Evolutionary conservation across 1,140 invertebrate genomes (phyloP).

Genomic region (Drosophila pandora): DNA sequence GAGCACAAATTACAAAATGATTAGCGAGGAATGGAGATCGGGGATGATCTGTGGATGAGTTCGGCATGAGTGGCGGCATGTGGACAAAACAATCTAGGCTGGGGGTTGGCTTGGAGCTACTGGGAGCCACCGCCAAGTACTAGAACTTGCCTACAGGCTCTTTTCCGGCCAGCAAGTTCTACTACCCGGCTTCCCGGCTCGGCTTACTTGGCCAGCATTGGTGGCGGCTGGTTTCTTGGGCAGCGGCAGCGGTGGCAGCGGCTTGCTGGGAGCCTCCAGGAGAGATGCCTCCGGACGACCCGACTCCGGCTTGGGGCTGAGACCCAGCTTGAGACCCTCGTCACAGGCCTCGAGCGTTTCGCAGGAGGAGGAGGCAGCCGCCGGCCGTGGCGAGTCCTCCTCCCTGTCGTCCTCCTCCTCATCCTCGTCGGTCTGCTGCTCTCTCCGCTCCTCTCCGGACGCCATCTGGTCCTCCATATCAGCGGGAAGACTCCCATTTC

Average conservation of each 20-base stretch:
- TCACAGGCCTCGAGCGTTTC: slow-evolving; percentile 78
- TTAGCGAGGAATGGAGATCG: background rate
- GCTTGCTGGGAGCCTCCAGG: slow-evolving; percentile 66
- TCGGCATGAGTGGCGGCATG: slow-evolving; percentile 27
- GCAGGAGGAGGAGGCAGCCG: slow-evolving; percentile 72
- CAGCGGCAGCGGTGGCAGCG: slow-evolving; percentile 61
- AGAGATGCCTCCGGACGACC: background rate
- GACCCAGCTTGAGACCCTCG: slow-evolving; percentile 38
- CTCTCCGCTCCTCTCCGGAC: slow-evolving; percentile 8
- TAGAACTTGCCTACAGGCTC: slow-evolving; percentile 10
- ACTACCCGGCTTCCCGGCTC: background rate
- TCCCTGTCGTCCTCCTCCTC: slow-evolving; percentile 6
- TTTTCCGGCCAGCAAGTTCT: background rate
- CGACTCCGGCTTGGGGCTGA: slow-evolving; percentile 5
- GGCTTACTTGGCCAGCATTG: slow-evolving; percentile 55
- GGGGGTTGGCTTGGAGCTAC: slow-evolving; percentile 46
- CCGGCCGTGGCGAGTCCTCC: slow-evolving; percentile 8
- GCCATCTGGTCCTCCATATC: slow-evolving; percentile 17
- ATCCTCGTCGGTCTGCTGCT: background rate
- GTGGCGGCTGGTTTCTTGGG: slow-evolving; percentile 45
- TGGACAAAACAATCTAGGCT: slow-evolving; percentile 64
- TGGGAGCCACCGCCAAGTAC: slow-evolving; percentile 6
- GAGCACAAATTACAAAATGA: background rate
- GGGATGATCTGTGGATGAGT: background rate
- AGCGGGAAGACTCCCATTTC: slow-evolving; percentile 11